A percentile compares a stretch with the other conserved stretches of the same genome.
phyloP scores from a whole-genome alignment of 2,113 vertebrate genomes.

The Paedocypris sp. region DNA sequence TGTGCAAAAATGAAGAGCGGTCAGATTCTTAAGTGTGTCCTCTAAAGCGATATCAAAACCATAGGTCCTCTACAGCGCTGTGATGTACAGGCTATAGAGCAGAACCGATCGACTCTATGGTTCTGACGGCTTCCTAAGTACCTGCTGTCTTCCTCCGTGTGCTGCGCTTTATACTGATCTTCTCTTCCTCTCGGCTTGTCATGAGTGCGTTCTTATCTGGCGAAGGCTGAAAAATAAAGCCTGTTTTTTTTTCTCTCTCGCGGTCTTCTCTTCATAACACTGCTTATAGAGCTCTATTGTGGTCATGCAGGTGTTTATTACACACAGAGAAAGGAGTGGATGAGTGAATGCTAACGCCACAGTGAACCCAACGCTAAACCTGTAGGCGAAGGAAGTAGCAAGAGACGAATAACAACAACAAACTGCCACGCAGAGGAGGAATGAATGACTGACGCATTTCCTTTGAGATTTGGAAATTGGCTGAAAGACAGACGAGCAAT shows the following conservation, averaged over 20 bases:
- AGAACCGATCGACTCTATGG: conserved; percentile 44
- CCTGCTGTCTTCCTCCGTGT: conserved; percentile 40
- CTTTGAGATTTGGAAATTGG: conserved; percentile 14
- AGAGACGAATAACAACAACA: conserved; percentile 33
- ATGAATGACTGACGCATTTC: conserved; percentile 12
- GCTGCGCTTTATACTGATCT: conserved; percentile 33
- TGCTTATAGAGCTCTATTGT: conserved; percentile 51
- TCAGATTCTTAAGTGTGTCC: conserved; percentile 43
- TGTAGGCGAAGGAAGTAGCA: conserved; percentile 2
- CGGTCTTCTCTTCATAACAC: conserved; percentile 47
- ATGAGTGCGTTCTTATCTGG: conserved; percentile 52
- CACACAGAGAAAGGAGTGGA: conserved; percentile 21
- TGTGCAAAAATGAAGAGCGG: conserved; percentile 22
- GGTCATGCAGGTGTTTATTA: conserved; percentile 30
- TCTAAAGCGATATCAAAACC: conserved; percentile 47
- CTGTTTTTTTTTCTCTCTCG: conserved; percentile 44
- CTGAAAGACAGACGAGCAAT: conserved; percentile 26
- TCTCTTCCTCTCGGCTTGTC: conserved; percentile 53
- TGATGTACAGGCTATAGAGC: conserved; percentile 38
- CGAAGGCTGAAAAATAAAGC: conserved; percentile 63
- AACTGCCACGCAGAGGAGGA: conserved; percentile 26
- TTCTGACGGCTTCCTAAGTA: conserved; percentile 47
- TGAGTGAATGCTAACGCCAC: neutral
- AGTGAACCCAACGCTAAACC: conserved; percentile 17
- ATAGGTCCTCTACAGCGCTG: conserved; percentile 41